Evolutionary conservation across 2,888 invertebrate genomes (phyloP).

Genomic region (Cryptocheilus praepositus): DNA sequence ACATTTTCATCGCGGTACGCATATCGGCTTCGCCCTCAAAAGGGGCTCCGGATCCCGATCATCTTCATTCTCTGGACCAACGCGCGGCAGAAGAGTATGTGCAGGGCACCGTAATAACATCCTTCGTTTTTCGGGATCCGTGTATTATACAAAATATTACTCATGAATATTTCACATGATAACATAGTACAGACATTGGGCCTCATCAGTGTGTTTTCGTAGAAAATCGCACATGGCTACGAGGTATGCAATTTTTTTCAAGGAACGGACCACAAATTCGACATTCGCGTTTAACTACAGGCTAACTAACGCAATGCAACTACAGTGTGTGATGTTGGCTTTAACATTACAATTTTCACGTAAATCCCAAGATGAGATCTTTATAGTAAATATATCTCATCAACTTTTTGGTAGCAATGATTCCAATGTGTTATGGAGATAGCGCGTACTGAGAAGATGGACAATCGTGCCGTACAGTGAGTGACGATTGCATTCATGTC

Average conservation of each 20-base stretch:
- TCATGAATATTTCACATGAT: slow-evolving; percentile 31
- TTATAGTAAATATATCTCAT: too few relatives aligned
- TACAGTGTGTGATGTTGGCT: too few relatives aligned
- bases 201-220: not conserved
- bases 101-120: slow-evolving; percentile 46
- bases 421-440: too few relatives aligned
- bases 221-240: not conserved
- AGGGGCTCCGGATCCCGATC: slow-evolving; percentile 23
- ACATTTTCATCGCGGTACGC: slow-evolving; percentile 52
- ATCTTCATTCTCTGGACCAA: slow-evolving; percentile 41
- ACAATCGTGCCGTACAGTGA: too few relatives aligned
- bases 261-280: too few relatives aligned
- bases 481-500: too few relatives aligned
- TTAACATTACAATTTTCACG: too few relatives aligned
- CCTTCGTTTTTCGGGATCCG: slow-evolving; percentile 41
- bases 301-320: too few relatives aligned
- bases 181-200: not conserved
- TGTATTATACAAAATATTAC: slow-evolving; percentile 48
- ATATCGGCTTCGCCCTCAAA: slow-evolving; percentile 30
- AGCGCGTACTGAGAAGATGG: too few relatives aligned
- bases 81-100: slow-evolving; percentile 22
- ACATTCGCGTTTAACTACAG: too few relatives aligned
- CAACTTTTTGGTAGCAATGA: too few relatives aligned
- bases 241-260: not conserved
- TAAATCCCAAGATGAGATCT: too few relatives aligned